Conservation (phyloP, 2,888 invertebrate species). For the Pelosia muscerda region DNA sequence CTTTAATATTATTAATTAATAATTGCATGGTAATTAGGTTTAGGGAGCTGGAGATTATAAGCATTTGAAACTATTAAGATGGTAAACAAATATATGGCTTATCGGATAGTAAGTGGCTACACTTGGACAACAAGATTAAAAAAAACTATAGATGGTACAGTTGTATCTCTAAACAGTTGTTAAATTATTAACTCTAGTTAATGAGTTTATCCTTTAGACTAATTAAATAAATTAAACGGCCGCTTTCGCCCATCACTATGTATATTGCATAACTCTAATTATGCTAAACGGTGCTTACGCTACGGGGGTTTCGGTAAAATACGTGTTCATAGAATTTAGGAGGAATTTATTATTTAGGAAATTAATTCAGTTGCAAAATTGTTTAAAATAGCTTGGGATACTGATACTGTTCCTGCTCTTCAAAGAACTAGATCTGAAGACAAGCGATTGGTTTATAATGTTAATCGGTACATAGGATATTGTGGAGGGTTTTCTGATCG, state of each 20-base stretch:
- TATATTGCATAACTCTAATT: conserved; percentile 1
- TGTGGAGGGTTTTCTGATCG: too few species aligned
- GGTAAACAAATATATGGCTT: too few species aligned
- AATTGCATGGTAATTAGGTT: too few species aligned
- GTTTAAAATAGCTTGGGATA: neutral
- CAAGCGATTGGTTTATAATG: neutral
- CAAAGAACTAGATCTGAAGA: neutral
- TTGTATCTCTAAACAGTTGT: conserved; percentile 3
- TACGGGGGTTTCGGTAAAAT: neutral
- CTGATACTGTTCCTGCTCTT: neutral
- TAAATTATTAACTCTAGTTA: neutral
- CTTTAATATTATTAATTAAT: too few species aligned
- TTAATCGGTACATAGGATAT: too few species aligned
- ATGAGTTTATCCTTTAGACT: neutral
- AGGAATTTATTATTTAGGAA: neutral
- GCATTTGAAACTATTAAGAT: too few species aligned
- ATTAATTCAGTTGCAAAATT: neutral
- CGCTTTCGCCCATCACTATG: conserved; percentile 7
- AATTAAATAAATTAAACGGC: conserved; percentile 3
- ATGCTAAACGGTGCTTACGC: conserved; percentile 4
- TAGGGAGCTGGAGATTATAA: too few species aligned
- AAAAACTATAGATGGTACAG: too few species aligned
- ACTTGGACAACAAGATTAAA: too few species aligned
- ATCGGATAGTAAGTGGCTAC: too few species aligned
- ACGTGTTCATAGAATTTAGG: neutral